A percentile compares a stretch with the other conserved stretches of the same genome.
phyloP scores from a whole-genome alignment of 2,888 invertebrate species.

The Pemphredon lugubris region DNA sequence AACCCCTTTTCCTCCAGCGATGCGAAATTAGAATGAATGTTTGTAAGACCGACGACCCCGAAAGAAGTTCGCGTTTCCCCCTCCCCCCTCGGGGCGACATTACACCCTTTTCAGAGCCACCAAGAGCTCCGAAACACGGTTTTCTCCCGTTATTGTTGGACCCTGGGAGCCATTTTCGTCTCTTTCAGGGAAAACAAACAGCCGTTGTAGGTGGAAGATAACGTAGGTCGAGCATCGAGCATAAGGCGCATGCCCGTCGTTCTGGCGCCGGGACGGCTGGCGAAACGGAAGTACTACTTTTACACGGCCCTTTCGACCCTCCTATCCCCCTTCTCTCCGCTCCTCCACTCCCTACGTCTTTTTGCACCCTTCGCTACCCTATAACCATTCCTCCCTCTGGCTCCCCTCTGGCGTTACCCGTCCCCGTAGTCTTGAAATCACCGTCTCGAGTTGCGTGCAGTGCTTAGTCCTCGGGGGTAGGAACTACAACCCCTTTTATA shows the following conservation, averaged over 20 bases:
- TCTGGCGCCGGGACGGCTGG: constrained; percentile 77
- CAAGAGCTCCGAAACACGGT: constrained; percentile 37
- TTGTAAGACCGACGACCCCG: constrained; percentile 56
- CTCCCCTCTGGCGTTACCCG: constrained; percentile 61
- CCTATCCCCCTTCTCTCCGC: constrained; percentile 20
- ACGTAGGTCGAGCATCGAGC: constrained; percentile 18
- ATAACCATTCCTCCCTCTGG: constrained; percentile 40
- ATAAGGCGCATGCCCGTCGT: constrained; percentile 60
- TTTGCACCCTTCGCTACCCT: constrained; percentile 43
- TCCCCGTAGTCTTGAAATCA: constrained; percentile 70
- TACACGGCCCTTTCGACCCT: constrained; percentile 71
- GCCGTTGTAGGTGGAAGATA: constrained; percentile 50
- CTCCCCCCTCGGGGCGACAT: constrained; percentile 14
- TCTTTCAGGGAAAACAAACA: constrained; percentile 73
- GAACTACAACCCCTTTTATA: constrained; percentile 53
- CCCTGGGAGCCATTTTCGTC: constrained; percentile 70
- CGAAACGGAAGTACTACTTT: constrained; percentile 79
- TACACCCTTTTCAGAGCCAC: constrained; percentile 26
- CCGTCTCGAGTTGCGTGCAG: constrained; percentile 75
- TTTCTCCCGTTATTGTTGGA: constrained; percentile 57
- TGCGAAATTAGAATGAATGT: constrained; percentile 65
- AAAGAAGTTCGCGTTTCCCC: constrained; percentile 40
- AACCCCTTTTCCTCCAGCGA: constrained; percentile 22
- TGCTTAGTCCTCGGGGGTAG: constrained; percentile 47
- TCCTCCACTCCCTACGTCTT: constrained; percentile 25